Conservation (phyloP, 2,888 invertebrate genomes). For the Tipula helvola region DNA sequence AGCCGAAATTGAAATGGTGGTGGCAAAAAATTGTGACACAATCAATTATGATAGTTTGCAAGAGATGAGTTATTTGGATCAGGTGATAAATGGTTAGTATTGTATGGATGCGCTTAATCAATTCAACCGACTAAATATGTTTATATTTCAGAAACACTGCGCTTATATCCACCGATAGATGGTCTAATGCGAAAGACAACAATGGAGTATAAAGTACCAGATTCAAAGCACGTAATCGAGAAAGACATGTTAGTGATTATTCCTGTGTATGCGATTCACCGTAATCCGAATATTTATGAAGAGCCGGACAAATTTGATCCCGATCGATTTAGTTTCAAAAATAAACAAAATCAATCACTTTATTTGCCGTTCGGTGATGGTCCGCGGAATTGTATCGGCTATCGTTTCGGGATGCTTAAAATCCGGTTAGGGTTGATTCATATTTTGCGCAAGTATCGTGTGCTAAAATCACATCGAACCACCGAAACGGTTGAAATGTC, state of each 20-base stretch:
- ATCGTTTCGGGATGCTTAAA: slow-evolving; percentile 16
- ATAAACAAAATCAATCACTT: not conserved
- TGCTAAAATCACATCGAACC: not conserved
- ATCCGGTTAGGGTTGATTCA: not conserved
- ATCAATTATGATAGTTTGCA: slow-evolving; percentile 31
- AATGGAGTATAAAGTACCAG: slow-evolving; percentile 27
- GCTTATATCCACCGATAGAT: slow-evolving; percentile 36
- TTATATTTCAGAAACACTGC: slow-evolving; percentile 32
- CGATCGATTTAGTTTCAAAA: slow-evolving; percentile 30
- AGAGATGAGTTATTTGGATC: slow-evolving; percentile 34
- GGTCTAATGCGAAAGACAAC: slow-evolving; percentile 28
- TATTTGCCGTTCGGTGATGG: slow-evolving; percentile 17
- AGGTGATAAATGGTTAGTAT: slow-evolving; percentile 34
- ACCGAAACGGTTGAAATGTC: not conserved
- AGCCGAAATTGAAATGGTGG: slow-evolving; percentile 25
- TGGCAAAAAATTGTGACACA: slow-evolving; percentile 25
- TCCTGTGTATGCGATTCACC: slow-evolving; percentile 30
- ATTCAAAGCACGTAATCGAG: slow-evolving; percentile 21
- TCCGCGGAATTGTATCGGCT: slow-evolving; percentile 16
- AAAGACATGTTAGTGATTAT: slow-evolving; percentile 23
- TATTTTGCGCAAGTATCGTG: not conserved
- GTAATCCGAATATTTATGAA: slow-evolving; percentile 34
- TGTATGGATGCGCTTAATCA: no score
- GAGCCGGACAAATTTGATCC: slow-evolving; percentile 37
- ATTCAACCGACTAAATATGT: not conserved